Conservation (phyloP, 2,888 invertebrate genomes). For the Tipula helvola region DNA sequence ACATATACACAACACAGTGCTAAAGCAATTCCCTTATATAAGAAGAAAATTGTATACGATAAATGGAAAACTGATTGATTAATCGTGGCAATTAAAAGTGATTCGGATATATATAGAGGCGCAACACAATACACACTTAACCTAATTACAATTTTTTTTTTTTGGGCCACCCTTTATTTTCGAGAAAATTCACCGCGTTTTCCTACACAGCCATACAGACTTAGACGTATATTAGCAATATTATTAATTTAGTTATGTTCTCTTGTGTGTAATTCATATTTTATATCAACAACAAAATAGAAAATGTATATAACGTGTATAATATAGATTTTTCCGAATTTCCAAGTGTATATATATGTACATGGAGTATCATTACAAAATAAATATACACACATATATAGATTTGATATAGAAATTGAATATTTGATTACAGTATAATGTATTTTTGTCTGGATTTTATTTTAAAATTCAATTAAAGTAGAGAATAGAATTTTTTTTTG, state of each 20-base stretch:
- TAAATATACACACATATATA: neutral
- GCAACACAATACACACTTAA: neutral
- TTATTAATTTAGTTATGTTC: neutral
- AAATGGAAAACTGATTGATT: conserved; percentile 9
- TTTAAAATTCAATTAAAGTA: conserved; percentile 4
- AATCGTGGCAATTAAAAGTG: conserved; percentile 7
- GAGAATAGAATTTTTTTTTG: neutral
- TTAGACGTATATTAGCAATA: neutral
- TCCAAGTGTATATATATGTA: neutral
- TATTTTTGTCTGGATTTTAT: neutral
- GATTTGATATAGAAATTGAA: neutral
- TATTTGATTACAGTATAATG: conserved; percentile 4
- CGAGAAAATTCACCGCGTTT: neutral
- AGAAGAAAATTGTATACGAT: neutral
- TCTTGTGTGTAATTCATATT: neutral
- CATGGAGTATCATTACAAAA: neutral
- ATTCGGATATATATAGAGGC: neutral
- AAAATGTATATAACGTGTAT: neutral
- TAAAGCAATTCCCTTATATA: neutral
- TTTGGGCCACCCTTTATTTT: neutral
- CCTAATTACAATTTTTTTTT: neutral
- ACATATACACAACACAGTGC: neutral
- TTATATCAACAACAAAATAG: neutral
- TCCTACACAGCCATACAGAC: neutral
- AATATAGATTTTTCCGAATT: neutral